phyloP scores from a whole-genome alignment of 2,113 vertebrate genomes.

The Callithrix jacchus region DNA sequence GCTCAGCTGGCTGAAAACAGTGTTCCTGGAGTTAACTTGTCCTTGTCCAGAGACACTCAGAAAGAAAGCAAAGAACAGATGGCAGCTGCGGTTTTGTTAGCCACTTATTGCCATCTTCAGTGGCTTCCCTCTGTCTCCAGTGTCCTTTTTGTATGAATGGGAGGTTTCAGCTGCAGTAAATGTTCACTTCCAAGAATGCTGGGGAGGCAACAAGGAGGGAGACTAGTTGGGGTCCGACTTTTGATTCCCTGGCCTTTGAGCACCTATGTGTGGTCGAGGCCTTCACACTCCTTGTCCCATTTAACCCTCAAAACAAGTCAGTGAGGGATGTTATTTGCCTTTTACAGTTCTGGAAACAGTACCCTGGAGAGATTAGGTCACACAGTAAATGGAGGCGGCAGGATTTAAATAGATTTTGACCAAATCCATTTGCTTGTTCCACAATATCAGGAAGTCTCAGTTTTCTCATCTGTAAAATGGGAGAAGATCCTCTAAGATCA shows the following conservation, averaged over 20 bases:
- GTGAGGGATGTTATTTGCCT: neutral
- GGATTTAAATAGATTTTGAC: neutral
- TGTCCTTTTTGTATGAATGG: neutral
- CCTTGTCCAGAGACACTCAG: neutral
- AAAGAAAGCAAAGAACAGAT: slow-evolving; percentile 30
- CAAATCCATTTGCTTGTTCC: neutral
- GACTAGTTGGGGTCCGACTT: neutral
- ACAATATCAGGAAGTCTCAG: neutral
- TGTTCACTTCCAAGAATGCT: neutral
- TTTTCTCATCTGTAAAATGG: neutral
- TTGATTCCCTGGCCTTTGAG: neutral
- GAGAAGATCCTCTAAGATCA: too few relatives aligned
- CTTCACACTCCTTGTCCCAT: neutral
- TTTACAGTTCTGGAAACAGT: neutral
- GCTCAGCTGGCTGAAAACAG: slow-evolving; percentile 39
- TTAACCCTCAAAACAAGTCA: neutral
- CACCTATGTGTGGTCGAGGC: neutral
- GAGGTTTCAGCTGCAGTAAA: neutral
- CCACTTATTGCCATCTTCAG: neutral
- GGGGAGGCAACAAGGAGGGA: neutral
- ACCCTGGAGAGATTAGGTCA: neutral
- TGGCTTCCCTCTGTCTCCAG: neutral
- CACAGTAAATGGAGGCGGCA: neutral
- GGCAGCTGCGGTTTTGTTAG: neutral
- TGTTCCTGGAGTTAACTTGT: neutral